Percentiles rank a stretch among this genome's conserved stretches.
These are phyloP conservation scores for Coranthus polyacanthus DNA, from an alignment of 2,797 vertebrate genomes.

Conservation along the genomic window DNA sequence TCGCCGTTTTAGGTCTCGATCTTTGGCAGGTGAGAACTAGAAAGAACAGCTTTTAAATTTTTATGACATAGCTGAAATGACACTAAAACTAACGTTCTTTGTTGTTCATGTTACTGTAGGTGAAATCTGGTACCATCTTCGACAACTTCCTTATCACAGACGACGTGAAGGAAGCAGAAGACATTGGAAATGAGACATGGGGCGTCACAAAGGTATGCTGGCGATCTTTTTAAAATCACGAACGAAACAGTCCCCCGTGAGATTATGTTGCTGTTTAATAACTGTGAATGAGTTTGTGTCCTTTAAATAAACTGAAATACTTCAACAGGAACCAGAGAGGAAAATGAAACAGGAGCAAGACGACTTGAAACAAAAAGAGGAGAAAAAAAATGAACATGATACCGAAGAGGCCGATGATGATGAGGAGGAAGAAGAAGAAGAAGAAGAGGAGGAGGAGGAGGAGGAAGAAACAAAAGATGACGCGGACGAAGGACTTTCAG, in stretches of 20 bases:
- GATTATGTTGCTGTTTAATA: no score
- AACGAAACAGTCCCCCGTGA: no score
- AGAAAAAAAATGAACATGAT: conserved; percentile 82
- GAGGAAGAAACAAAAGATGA: conserved; percentile 66
- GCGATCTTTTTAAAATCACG: background rate
- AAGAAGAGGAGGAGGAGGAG: conserved; percentile 29
- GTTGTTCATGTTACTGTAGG: conserved; percentile 67
- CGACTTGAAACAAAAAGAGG: conserved; percentile 83
- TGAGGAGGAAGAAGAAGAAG: background rate
- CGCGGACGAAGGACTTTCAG: conserved; percentile 61
- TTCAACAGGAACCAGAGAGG: conserved; percentile 82
- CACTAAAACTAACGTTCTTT: background rate
- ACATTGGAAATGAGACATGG: conserved; percentile 87
- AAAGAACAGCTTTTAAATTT: background rate
- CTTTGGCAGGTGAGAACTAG: conserved; percentile 85
- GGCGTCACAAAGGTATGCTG: conserved; percentile 84
- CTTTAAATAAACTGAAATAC: no score
- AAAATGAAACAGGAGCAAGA: conserved; percentile 87
- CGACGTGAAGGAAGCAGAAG: conserved; percentile 87
- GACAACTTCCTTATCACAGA: conserved; percentile 89
- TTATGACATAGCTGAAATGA: background rate
- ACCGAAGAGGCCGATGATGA: conserved; percentile 53
- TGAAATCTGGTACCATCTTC: conserved; percentile 91
- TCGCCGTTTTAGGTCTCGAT: conserved; percentile 85
- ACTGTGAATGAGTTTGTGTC: no score